phyloP scores from a whole-genome alignment of 1,140 invertebrate species.

The Tenebrio molitor region DNA sequence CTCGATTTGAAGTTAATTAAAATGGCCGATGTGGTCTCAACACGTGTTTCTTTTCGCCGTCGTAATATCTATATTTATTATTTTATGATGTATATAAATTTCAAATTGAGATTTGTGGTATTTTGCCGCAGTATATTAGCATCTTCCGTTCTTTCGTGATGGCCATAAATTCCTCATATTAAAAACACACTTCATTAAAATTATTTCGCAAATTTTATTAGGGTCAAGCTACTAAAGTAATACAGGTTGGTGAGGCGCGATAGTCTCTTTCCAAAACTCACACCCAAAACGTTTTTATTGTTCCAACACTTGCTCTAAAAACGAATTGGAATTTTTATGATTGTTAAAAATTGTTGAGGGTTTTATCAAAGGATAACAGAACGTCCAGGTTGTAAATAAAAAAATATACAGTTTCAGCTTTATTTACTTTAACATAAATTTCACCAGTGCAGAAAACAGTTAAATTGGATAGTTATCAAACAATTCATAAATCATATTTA shows the following conservation, averaged over 20 bases:
- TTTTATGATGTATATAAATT: constrained; percentile 37
- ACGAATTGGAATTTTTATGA: too few species aligned
- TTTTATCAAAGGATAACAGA: too few species aligned
- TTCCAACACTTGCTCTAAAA: too few species aligned
- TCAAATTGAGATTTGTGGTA: constrained; percentile 36
- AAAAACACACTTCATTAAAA: constrained; percentile 9
- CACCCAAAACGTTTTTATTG: too few species aligned
- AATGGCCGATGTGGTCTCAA: background rate
- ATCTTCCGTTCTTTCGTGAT: constrained; percentile 19
- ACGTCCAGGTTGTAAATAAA: too few species aligned
- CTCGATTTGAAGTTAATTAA: constrained; percentile 28
- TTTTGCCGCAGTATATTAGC: constrained; percentile 23
- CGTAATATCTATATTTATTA: constrained; percentile 30
- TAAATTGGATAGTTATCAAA: too few species aligned
- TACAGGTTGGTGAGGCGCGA: background rate
- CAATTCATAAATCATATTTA: too few species aligned
- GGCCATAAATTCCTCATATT: constrained; percentile 15
- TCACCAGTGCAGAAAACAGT: too few species aligned
- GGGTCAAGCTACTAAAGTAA: constrained; percentile 9
- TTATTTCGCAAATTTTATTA: constrained; percentile 20
- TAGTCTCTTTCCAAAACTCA: too few species aligned
- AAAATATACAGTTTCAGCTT: too few species aligned
- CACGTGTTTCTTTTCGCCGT: constrained; percentile 19
- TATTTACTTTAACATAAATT: too few species aligned
- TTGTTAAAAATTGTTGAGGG: too few species aligned